phyloP scores from a whole-genome alignment of 1,140 invertebrate genomes.

The Monomorium pharaonis region DNA sequence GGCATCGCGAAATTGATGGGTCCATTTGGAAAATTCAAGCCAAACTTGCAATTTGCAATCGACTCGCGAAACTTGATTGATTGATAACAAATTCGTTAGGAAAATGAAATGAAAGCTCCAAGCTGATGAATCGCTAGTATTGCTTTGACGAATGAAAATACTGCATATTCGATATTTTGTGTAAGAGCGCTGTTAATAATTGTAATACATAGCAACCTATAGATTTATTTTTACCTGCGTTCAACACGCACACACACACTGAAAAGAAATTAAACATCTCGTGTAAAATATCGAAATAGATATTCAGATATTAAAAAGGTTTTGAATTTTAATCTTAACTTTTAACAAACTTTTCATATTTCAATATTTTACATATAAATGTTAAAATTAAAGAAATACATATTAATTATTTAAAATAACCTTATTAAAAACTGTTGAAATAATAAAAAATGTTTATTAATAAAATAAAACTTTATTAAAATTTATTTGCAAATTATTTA shows the following conservation, averaged over 20 bases:
- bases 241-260: background rate
- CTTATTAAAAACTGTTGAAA: background rate
- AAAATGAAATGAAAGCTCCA: slow-evolving; percentile 35
- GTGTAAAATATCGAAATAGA: background rate
- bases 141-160: slow-evolving; percentile 26
- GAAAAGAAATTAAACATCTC: background rate
- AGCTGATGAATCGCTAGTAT: slow-evolving; percentile 3
- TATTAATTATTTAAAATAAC: background rate
- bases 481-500: background rate
- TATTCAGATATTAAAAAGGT: background rate
- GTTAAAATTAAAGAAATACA: background rate
- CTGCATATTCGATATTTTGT: slow-evolving; percentile 25
- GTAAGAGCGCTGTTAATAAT: slow-evolving; percentile 21
- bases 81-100: slow-evolving; percentile 39
- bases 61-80: background rate
- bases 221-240: slow-evolving; percentile 4
- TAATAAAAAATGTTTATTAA: background rate
- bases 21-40: slow-evolving; percentile 14
- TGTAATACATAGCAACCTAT: slow-evolving; percentile 23
- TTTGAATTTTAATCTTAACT: background rate
- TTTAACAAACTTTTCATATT: background rate
- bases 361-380: background rate
- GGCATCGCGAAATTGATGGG: background rate
- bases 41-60: slow-evolving; percentile 16
- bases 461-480: background rate